phyloP scores from a whole-genome alignment of 92 coral and sea anemone species.

The Parazoanthus swiftii region DNA sequence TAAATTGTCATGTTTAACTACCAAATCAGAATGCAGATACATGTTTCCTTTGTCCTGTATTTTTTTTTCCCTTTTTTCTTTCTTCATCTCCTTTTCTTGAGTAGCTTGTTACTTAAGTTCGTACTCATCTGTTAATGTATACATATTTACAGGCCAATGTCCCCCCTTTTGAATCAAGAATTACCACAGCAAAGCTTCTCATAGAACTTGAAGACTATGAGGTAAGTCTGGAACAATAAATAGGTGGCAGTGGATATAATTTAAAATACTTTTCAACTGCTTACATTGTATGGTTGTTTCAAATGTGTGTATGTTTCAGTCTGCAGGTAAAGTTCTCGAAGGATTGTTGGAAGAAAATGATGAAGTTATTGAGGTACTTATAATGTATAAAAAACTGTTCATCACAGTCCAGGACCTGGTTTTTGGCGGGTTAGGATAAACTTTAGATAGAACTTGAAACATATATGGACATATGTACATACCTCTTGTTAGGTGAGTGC shows the following conservation, averaged over 20 bases:
- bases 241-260: neutral
- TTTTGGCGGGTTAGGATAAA: too few relatives aligned
- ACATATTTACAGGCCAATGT: conserved; percentile 56
- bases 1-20: too few relatives aligned
- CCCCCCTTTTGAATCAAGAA: conserved; percentile 89
- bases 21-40: too few relatives aligned
- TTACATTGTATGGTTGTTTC: neutral
- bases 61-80: neutral
- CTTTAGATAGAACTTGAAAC: too few relatives aligned
- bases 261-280: neutral
- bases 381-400: neutral
- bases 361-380: conserved; percentile 79
- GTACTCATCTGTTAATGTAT: neutral
- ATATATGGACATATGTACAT: too few relatives aligned
- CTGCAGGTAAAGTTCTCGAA: conserved; percentile 74
- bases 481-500: too few relatives aligned
- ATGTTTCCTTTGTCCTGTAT: neutral
- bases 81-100: neutral
- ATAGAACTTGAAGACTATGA: conserved; percentile 89
- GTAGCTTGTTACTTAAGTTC: neutral
- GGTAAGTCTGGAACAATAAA: conserved; percentile 47
- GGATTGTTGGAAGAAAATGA: conserved; percentile 86
- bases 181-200: conserved; percentile 83
- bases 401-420: too few relatives aligned
- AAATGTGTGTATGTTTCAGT: conserved; percentile 46